Conservation (phyloP, 2,888 invertebrate species). For the Heteropelma amictum region DNA sequence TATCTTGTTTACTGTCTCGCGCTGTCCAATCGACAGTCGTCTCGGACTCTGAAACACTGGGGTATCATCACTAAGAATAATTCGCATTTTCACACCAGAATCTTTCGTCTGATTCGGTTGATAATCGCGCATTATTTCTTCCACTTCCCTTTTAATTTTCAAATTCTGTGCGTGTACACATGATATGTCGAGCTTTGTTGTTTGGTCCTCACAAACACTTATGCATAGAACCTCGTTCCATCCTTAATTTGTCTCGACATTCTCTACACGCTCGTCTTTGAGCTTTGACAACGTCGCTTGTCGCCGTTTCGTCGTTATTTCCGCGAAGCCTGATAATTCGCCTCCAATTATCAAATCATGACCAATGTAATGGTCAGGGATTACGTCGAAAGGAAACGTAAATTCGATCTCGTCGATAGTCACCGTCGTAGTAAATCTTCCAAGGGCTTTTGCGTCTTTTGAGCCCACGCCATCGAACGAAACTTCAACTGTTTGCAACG, state of each 20-base stretch:
- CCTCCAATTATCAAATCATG: conserved; percentile 25
- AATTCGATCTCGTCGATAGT: conserved; percentile 14
- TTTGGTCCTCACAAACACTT: neutral
- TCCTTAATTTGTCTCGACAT: neutral
- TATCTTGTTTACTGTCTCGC: neutral
- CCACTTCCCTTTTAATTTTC: conserved; percentile 7
- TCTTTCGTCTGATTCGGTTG: neutral
- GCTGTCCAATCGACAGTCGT: neutral
- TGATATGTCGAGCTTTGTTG: neutral
- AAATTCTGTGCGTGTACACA: neutral
- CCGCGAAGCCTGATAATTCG: conserved; percentile 33
- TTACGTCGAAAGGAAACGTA: conserved; percentile 23
- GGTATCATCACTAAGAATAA: neutral
- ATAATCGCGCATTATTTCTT: neutral
- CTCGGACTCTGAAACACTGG: conserved; percentile 7
- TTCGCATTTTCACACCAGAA: conserved; percentile 9
- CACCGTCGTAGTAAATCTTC: conserved; percentile 4
- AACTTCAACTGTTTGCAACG: neutral
- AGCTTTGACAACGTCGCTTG: conserved; percentile 12
- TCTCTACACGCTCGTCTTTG: neutral
- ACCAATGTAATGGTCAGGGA: conserved; percentile 24
- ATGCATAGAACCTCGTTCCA: conserved; percentile 12
- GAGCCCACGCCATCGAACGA: neutral
- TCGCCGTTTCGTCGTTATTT: conserved; percentile 5
- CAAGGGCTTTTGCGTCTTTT: neutral